phyloP scores from a whole-genome alignment of 2,888 invertebrate species.

The Thymelicus acteon region DNA sequence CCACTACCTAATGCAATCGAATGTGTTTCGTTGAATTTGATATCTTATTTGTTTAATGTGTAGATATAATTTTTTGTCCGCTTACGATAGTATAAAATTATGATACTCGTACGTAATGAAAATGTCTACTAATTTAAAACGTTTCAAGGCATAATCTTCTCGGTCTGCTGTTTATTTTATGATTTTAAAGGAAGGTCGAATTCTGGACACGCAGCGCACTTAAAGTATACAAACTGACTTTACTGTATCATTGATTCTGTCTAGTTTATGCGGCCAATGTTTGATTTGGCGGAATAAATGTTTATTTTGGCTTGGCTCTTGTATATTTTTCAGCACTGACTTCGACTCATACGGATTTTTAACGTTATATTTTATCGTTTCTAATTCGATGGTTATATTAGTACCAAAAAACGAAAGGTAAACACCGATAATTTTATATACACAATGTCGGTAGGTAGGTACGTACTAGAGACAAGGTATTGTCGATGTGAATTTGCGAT shows the following conservation, averaged over 20 bases:
- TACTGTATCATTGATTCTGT: slow-evolving; percentile 20
- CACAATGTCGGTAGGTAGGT: too few species aligned
- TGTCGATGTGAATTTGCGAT: too few species aligned
- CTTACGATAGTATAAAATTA: not conserved
- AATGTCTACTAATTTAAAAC: slow-evolving; percentile 2
- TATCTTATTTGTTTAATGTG: too few species aligned
- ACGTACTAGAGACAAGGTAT: too few species aligned
- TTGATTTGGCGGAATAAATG: slow-evolving; percentile 31
- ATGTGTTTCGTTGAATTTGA: too few species aligned
- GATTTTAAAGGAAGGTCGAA: not conserved
- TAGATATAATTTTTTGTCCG: too few species aligned
- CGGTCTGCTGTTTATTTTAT: not conserved
- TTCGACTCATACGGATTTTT: not conserved
- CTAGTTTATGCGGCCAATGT: slow-evolving; percentile 26
- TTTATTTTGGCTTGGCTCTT: slow-evolving; percentile 22
- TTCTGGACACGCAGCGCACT: not conserved
- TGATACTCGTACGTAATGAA: not conserved
- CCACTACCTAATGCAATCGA: not conserved
- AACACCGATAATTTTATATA: too few species aligned
- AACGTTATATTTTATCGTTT: not conserved
- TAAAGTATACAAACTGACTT: not conserved
- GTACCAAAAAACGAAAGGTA: too few species aligned
- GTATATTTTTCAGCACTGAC: slow-evolving; percentile 10
- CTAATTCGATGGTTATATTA: not conserved
- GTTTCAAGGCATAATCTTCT: not conserved